Evolutionary conservation across 1,140 invertebrate species (phyloP), one percentile per base, ranked within the genome.

Genomic region (Stenopsyche tienmushanensis): DNA sequence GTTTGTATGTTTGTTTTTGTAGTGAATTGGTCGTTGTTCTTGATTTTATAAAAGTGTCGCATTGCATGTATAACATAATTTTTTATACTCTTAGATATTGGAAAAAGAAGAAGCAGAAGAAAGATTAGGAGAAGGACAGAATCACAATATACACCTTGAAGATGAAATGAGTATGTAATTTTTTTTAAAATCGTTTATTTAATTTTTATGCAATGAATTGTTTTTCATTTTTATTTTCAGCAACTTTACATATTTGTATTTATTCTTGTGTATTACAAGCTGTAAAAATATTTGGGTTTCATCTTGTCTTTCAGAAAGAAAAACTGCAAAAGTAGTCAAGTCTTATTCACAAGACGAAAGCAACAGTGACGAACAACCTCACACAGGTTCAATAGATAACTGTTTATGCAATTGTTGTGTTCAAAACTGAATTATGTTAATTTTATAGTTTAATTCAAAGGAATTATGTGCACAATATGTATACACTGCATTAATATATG

Each of bases 341-440:
- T 79, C 80, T 65, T 81, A 82, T 7, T 85, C 83, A 1, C 88
- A 89, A 75, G 88, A 90, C 62, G 89, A 90, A 64, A 90, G 89
- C 74, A 87, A 85, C 74, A 88, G 86, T 72, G 88, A 90, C 69
- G 88, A 89, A 69, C 85, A 85, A 72, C 82, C 71, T 25, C 73
- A 80, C 66, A 80, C 82, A 76, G 81, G 82, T 78, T 73, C 10
- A 44, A 21, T 60, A n/a, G n/a, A n/a, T n/a, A n/a, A n/a, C n/a
- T 8, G n/a, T 39, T 39, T 8, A n/a, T 39, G 53, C 53, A 55
- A 21, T 26, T 7, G 24, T n/a, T 26, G 25, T 55, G 53, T 26
- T 26, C 18, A 26, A 55, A 5, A 55, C 5, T 26, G 2, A 15
- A 34, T 15, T 15, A 34, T 26, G 53, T 26, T 34, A 13, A 34